Evolutionary conservation across 2,888 invertebrate species (phyloP), one percentile per base, ranked within the genome.

Genomic region (Scelioninae gen. 1): DNA sequence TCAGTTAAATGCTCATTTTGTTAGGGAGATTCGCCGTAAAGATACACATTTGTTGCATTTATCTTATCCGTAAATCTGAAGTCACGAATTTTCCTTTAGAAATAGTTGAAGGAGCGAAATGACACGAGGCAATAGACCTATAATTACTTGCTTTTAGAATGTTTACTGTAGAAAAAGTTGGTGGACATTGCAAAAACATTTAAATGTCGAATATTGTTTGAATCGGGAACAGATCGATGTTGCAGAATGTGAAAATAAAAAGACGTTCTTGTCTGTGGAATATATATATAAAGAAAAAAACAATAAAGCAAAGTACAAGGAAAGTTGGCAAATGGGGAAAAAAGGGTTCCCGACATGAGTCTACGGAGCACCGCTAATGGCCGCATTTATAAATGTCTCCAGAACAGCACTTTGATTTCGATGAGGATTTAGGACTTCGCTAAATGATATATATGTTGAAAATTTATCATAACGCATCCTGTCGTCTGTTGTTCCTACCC

Each of bases 361-460:
- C 55, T 69, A 51, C 34, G 76, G 76, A 71, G 71, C 56, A 56
- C 76, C 76, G 23, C 71, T 76, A 76, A 81, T 81, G 81, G 81
- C 38, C 58, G 45, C 81, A 76, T 81, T 81, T 77, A 74, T 82
- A 82, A 55, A 71, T 65, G 76, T 82, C 66, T 58, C 53, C 51
- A 55, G 40, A 55, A n/a, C 55, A 40, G 60, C 51, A 60, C 72
- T 77, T 69, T 43, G 66, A 71, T 58, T 82, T 74, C 56, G 38
- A 63, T 11, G 45, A 71, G 63, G 56, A 71, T 69, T 63, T 63
- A 65, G 63, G 40, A 68, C 51, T 56, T 62, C 34, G 68, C 43
- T 49, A 51, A 81, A 75, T 49, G 69, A 58, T 56, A 65, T 65
- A 71, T 66, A 71, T 51, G 40, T 58, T 65, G 34, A 63, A 45